Conservation (phyloP, 1,140 invertebrate species). For the Caenorhabditis inopinata region DNA sequence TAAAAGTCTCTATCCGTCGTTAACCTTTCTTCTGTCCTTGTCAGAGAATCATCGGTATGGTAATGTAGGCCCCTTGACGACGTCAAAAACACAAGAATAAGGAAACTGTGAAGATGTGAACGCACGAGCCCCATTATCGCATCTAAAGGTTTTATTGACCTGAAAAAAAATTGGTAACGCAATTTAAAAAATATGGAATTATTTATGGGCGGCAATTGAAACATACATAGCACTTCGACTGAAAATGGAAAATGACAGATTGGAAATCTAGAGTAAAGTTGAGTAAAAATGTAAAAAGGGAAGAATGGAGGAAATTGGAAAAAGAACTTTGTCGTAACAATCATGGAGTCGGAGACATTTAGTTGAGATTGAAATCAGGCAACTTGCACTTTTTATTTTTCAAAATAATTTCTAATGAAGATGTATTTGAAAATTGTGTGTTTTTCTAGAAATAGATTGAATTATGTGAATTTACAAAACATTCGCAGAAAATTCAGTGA, state of each 20-base stretch:
- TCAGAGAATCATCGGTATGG: not conserved
- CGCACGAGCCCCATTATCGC: not conserved
- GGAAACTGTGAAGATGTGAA: not conserved
- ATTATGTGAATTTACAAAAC: no score
- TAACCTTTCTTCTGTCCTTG: constrained; percentile 34
- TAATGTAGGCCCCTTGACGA: not conserved
- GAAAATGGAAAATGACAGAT: not conserved
- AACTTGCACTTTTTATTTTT: no score
- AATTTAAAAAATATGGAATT: not conserved
- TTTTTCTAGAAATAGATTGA: no score
- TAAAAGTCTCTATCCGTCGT: constrained; percentile 40
- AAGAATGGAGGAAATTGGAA: not conserved
- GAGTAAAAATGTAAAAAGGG: not conserved
- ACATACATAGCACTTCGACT: not conserved
- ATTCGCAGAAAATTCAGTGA: no score
- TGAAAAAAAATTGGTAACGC: not conserved
- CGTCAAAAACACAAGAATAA: not conserved
- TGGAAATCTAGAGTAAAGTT: no score
- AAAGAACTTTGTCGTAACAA: no score
- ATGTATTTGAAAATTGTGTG: no score
- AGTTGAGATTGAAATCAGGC: no score
- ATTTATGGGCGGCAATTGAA: not conserved
- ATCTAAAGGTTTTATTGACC: constrained; percentile 12
- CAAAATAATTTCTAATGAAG: no score
- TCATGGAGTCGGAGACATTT: no score